Conservation (phyloP, 2,797 vertebrate species). For the Liparis tanakae region DNA sequence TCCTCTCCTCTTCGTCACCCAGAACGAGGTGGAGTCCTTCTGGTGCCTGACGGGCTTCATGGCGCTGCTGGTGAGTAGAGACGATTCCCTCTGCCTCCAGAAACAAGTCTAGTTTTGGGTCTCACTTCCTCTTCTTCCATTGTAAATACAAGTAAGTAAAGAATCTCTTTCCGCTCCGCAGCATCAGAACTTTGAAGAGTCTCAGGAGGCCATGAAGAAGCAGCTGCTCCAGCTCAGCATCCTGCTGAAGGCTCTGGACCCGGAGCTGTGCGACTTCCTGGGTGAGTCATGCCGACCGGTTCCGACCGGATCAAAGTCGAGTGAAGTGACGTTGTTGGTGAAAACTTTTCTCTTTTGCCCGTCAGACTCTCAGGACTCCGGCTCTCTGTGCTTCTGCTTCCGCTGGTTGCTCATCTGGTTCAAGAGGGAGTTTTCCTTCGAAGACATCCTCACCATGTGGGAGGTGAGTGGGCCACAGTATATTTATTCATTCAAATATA, state of each 20-base stretch:
- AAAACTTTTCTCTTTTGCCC: background rate
- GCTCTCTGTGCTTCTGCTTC: conserved; percentile 93
- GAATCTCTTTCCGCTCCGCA: conserved; percentile 53
- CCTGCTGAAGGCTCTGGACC: conserved; percentile 89
- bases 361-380: conserved; percentile 92
- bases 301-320: background rate
- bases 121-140: background rate
- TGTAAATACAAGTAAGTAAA: background rate
- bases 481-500: no score
- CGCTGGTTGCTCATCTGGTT: conserved; percentile 96
- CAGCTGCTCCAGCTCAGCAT: conserved; percentile 90
- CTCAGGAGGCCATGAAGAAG: conserved; percentile 94
- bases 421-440: conserved; percentile 92
- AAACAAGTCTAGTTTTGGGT: background rate
- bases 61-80: conserved; percentile 87
- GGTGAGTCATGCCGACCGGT: conserved; percentile 73
- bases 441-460: conserved; percentile 90
- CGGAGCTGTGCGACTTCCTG: conserved; percentile 90
- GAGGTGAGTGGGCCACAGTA: conserved; percentile 80
- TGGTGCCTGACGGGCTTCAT: conserved; percentile 95
- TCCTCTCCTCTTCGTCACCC: conserved; percentile 89
- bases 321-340: no score
- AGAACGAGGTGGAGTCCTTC: conserved; percentile 94
- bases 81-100: background rate
- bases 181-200: conserved; percentile 95